phyloP scores from a whole-genome alignment of 2,797 vertebrate genomes.

The Podarcis lilfordi region DNA sequence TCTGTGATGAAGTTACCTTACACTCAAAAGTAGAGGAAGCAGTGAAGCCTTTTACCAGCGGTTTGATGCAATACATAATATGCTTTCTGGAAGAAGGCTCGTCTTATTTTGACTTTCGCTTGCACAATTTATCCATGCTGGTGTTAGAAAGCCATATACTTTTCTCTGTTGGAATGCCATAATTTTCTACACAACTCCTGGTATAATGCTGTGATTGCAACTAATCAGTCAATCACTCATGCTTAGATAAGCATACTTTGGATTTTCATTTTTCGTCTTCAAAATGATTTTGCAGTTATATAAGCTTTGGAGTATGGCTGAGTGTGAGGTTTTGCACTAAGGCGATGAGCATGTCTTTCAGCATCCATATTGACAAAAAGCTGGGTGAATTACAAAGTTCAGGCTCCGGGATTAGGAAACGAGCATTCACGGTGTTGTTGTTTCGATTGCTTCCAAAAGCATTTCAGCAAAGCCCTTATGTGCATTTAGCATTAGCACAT shows the following conservation, averaged over 20 bases:
- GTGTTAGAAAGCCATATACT: background rate
- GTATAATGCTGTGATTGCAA: background rate
- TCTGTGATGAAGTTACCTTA: background rate
- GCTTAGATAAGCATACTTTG: constrained; percentile 30
- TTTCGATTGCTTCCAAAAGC: background rate
- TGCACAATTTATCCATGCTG: background rate
- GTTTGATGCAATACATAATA: background rate
- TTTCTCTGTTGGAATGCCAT: constrained; percentile 35
- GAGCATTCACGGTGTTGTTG: background rate
- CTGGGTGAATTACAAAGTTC: background rate
- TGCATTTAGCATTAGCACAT: background rate
- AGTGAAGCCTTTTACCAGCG: rapidly evolving
- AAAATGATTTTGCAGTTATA: background rate
- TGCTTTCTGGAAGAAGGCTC: background rate
- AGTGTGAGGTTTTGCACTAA: background rate
- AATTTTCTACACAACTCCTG: background rate
- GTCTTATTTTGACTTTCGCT: background rate
- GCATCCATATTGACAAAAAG: background rate
- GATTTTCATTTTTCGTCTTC: rapidly evolving
- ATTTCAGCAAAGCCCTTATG: background rate
- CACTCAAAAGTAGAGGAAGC: background rate
- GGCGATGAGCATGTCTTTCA: background rate
- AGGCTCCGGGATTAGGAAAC: background rate
- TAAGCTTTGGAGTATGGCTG: background rate
- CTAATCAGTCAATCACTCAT: background rate